Evolutionary conservation across 92 coral and sea anemone species (phyloP).

Genomic region (Porites rus): DNA sequence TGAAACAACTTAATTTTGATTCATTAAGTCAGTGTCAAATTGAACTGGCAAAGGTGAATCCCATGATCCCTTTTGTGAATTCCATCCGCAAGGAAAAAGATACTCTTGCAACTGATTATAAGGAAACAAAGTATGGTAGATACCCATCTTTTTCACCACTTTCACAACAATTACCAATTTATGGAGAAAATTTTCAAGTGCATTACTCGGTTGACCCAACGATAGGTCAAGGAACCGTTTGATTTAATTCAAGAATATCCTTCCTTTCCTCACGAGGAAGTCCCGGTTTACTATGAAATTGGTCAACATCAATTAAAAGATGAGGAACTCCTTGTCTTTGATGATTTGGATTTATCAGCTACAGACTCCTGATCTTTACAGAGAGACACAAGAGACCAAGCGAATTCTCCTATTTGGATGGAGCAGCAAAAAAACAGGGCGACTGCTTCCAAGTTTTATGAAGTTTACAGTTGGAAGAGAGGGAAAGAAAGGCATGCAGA

Average conservation of each 20-base stretch:
- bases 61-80: not conserved
- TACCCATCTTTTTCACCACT: slow-evolving; percentile 1
- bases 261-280: not conserved
- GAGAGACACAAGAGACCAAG: slow-evolving; percentile 64
- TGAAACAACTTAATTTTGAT: slow-evolving; percentile 1
- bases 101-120: not conserved
- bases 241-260: not conserved
- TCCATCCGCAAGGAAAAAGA: not conserved
- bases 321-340: slow-evolving; percentile 27
- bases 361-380: slow-evolving; percentile 27
- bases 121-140: slow-evolving; percentile 13
- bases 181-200: not conserved
- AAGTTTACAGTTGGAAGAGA: slow-evolving; percentile 70
- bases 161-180: slow-evolving; percentile 10
- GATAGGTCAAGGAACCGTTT: slow-evolving; percentile 1
- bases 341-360: slow-evolving; percentile 21
- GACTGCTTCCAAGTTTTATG: slow-evolving; percentile 64
- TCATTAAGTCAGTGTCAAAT: not conserved
- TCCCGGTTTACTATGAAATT: slow-evolving; percentile 14
- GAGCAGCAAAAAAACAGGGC: slow-evolving; percentile 49
- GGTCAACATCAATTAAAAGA: slow-evolving; percentile 26
- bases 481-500: slow-evolving; percentile 66
- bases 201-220: not conserved
- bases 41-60: too few relatives aligned
- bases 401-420: slow-evolving; percentile 49